Conservation (phyloP, 1,140 invertebrate species). For the Pteromalus puparum region DNA sequence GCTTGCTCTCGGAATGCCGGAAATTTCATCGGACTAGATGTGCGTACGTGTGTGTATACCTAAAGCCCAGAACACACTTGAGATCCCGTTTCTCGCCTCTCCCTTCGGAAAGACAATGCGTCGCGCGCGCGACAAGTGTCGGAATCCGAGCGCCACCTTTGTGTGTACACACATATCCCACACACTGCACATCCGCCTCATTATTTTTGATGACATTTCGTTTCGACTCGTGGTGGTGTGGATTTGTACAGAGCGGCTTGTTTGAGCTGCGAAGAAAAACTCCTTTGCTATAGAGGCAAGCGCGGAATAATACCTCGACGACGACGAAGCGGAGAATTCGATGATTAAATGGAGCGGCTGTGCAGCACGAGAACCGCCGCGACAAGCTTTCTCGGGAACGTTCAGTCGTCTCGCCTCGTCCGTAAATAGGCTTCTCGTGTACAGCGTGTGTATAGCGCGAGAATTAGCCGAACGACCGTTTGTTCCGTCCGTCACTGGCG, state of each 20-base stretch:
- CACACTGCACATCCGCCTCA: background rate
- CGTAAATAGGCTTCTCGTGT: background rate
- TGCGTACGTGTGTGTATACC: background rate
- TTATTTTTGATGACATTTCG: constrained; percentile 1
- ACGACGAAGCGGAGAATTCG: background rate
- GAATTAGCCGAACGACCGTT: background rate
- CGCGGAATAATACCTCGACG: background rate
- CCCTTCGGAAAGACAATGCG: background rate
- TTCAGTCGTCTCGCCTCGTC: background rate
- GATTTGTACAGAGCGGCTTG: background rate
- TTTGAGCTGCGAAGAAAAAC: background rate
- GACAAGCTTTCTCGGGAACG: background rate
- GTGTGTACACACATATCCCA: background rate
- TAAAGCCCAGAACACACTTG: background rate
- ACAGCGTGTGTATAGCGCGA: background rate
- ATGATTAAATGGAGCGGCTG: background rate
- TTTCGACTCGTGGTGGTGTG: background rate
- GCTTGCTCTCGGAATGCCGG: background rate
- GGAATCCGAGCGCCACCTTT: background rate
- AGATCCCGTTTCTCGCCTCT: background rate
- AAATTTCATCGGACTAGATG: background rate
- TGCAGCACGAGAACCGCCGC: background rate
- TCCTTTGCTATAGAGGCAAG: background rate
- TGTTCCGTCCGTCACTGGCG: background rate
- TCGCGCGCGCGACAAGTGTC: background rate